A percentile compares a stretch with the other conserved stretches of the same genome.
phyloP scores from a whole-genome alignment of 2,888 invertebrate genomes.

The Lobophora halterata region DNA sequence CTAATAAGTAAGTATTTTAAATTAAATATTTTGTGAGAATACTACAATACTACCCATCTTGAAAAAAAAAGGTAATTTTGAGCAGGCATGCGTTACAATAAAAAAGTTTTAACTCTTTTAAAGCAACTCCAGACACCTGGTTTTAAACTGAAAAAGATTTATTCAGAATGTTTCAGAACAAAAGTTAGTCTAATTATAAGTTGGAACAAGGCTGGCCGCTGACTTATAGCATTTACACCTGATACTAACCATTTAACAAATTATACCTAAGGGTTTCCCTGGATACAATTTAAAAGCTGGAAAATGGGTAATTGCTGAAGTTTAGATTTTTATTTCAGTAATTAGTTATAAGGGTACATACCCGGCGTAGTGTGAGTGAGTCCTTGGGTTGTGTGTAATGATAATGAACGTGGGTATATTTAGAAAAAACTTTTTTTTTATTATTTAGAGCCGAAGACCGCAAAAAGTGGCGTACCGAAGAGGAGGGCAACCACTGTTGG shows the following conservation, averaged over 20 bases:
- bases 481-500: no score
- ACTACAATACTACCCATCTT: conserved; percentile 1
- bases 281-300: conserved; percentile 10
- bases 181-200: conserved; percentile 33
- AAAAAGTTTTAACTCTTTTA: conserved; percentile 2
- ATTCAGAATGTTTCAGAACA: conserved; percentile 8
- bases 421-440: no score
- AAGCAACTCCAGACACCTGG: conserved; percentile 6
- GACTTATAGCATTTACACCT: conserved; percentile 29
- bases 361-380: no score
- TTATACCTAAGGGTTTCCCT: conserved; percentile 12
- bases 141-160: conserved; percentile 15
- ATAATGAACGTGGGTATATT: no score
- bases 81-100: neutral
- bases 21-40: no score
- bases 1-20: no score
- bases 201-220: conserved; percentile 21
- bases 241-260: conserved; percentile 27
- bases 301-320: no score
- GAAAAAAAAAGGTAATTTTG: conserved; percentile 2
- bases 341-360: no score
- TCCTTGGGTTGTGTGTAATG: no score
- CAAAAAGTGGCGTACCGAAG: no score
- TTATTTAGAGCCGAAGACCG: no score
- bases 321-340: no score